phyloP scores from a whole-genome alignment of 2,113 vertebrate genomes.

The Aviceda subcristata region DNA sequence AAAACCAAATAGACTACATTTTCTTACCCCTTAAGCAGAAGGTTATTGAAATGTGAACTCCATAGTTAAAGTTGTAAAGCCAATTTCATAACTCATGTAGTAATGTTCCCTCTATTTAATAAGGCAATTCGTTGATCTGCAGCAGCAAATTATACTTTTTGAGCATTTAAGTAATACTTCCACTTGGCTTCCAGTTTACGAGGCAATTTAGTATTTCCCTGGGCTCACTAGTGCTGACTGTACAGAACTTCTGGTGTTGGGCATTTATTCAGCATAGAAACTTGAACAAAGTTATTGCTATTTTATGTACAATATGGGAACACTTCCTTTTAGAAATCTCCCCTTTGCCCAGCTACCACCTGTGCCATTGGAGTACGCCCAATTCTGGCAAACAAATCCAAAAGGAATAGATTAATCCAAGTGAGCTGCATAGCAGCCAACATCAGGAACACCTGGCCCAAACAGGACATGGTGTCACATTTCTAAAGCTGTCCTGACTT shows the following conservation, averaged over 20 bases:
- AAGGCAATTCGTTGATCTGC: constrained; percentile 14
- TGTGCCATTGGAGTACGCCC: background rate
- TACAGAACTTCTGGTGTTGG: constrained; percentile 32
- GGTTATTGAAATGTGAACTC: background rate
- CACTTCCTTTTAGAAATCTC: background rate
- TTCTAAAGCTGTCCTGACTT: background rate
- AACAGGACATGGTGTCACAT: background rate
- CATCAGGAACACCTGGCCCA: background rate
- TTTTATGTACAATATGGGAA: constrained; percentile 42
- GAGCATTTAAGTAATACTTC: constrained; percentile 51
- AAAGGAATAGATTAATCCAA: background rate
- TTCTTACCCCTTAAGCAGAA: background rate
- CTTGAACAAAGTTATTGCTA: constrained; percentile 46
- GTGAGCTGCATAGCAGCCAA: background rate
- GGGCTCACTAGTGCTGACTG: constrained; percentile 49
- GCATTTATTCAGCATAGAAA: constrained; percentile 54
- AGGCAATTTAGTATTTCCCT: constrained; percentile 52
- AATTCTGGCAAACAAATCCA: background rate
- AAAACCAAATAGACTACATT: background rate
- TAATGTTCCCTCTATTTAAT: constrained; percentile 42
- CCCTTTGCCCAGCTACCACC: background rate
- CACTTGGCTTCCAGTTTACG: constrained; percentile 50
- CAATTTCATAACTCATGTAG: constrained; percentile 17
- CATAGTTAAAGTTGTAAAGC: background rate
- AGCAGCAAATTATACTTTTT: constrained; percentile 47